Conservation (phyloP, 2,113 vertebrate species). For the Trinectes maculatus region DNA sequence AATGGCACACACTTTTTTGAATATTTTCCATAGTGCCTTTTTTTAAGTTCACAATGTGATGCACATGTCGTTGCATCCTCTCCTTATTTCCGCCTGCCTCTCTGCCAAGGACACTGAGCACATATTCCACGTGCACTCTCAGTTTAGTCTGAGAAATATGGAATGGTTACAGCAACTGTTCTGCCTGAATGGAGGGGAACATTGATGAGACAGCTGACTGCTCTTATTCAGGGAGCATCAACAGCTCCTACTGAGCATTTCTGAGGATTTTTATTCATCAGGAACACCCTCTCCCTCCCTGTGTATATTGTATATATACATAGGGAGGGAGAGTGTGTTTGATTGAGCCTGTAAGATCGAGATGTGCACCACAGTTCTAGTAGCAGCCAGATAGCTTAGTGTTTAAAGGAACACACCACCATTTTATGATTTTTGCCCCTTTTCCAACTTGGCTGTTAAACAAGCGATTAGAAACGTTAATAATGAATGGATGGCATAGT, state of each 20-base stretch:
- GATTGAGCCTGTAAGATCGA: too few species aligned
- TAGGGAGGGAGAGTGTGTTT: too few species aligned
- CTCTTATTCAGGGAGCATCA: constrained; percentile 47
- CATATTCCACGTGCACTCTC: constrained; percentile 56
- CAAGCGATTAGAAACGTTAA: too few species aligned
- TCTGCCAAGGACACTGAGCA: constrained; percentile 43
- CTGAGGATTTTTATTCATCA: constrained; percentile 33
- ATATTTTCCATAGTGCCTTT: too few species aligned
- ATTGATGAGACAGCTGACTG: constrained; percentile 57
- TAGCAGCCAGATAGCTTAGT: too few species aligned
- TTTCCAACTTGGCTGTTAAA: too few species aligned
- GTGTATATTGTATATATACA: too few species aligned
- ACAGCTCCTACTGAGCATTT: constrained; percentile 26
- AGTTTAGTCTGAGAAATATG: constrained; percentile 50
- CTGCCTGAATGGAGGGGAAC: constrained; percentile 60
- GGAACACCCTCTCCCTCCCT: constrained; percentile 3
- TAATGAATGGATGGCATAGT: too few species aligned
- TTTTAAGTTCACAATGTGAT: constrained; percentile 18
- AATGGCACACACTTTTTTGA: too few species aligned
- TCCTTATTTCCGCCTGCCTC: constrained; percentile 13
- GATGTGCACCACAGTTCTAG: too few species aligned
- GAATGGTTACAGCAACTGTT: constrained; percentile 58
- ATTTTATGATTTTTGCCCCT: too few species aligned
- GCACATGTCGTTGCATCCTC: constrained; percentile 27
- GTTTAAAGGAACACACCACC: too few species aligned